Evolutionary conservation across 1,140 invertebrate species (phyloP).

Genomic region (Neotoxoptera formosana): DNA sequence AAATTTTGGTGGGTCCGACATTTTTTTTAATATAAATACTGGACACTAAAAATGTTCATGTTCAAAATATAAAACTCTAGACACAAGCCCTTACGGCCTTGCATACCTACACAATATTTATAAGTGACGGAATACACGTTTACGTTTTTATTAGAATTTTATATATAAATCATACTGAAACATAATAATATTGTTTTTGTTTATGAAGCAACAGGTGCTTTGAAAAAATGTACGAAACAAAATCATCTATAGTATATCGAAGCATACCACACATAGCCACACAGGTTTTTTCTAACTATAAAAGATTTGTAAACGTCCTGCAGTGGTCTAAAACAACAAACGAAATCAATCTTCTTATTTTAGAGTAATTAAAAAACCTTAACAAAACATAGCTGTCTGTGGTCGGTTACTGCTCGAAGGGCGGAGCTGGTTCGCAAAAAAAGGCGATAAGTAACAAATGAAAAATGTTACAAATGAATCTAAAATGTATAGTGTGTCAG

Average conservation of each 20-base stretch:
- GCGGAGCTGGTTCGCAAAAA: not conserved
- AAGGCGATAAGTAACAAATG: not conserved
- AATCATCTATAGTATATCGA: not conserved
- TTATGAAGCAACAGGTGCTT: not conserved
- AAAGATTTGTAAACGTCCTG: not conserved
- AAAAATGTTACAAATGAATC: not conserved
- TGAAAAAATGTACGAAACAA: not conserved
- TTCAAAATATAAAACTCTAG: no score
- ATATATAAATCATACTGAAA: not conserved
- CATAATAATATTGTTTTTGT: not conserved
- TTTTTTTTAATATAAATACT: no score
- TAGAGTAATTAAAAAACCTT: not conserved
- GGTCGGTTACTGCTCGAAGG: not conserved
- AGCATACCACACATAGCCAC: not conserved
- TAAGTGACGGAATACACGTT: not conserved
- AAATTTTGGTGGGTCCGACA: no score
- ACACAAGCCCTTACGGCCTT: no score
- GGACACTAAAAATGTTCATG: no score
- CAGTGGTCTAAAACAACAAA: not conserved
- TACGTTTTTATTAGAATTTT: not conserved
- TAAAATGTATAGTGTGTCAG: not conserved
- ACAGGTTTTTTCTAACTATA: not conserved
- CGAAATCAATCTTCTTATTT: not conserved
- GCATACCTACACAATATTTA: not conserved
- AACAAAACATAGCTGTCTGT: not conserved